Conservation (phyloP, 2,113 vertebrate genomes). For the Lathamus discolor region DNA sequence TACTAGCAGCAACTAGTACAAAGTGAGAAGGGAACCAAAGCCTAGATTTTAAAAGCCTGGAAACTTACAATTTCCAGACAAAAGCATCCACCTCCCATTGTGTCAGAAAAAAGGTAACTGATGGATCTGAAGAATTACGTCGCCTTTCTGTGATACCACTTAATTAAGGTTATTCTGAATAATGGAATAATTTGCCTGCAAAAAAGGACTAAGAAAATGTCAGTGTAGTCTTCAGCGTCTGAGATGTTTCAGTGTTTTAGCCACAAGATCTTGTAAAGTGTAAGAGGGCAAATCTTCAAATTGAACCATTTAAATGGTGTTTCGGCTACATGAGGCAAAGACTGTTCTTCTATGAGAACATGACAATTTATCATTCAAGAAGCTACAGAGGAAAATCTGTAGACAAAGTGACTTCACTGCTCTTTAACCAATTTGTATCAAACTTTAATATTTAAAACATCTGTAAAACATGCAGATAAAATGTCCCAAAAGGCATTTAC, state of each 20-base stretch:
- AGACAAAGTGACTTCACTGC: neutral
- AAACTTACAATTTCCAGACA: neutral
- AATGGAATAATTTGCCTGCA: neutral
- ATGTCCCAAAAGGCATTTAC: neutral
- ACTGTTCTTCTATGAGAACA: neutral
- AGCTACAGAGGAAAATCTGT: neutral
- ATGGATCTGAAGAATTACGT: neutral
- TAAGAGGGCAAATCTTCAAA: neutral
- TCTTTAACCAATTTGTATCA: neutral
- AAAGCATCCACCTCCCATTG: neutral
- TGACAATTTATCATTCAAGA: neutral
- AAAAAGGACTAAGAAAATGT: neutral
- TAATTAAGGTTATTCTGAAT: neutral
- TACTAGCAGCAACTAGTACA: neutral
- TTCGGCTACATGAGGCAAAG: neutral
- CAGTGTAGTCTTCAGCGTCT: neutral
- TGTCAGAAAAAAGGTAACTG: neutral
- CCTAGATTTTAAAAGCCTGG: neutral
- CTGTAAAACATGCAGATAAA: neutral
- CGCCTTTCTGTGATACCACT: neutral
- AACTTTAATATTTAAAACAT: neutral
- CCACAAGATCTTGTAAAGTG: neutral
- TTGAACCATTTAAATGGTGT: neutral
- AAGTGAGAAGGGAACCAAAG: neutral
- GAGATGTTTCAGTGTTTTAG: neutral